These are phyloP conservation scores for Theonella swinhoei DNA, from an alignment of 37 sponge, comb jelly and placozoan species.

Conservation along the genomic window DNA sequence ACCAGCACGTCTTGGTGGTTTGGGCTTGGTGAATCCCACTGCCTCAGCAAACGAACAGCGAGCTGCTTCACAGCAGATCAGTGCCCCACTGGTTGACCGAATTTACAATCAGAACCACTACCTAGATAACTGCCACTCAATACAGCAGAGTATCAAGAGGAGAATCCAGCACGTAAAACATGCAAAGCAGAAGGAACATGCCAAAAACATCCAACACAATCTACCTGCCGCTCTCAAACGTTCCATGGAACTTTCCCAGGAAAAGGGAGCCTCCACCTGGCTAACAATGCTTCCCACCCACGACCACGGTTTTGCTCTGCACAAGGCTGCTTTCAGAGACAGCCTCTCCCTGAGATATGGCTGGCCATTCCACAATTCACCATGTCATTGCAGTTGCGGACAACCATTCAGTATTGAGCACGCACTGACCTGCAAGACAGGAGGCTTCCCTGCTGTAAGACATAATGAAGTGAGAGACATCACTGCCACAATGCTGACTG, in stretches of 20 bases:
- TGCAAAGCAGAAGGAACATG: background rate
- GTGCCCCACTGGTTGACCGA: conserved; percentile 25
- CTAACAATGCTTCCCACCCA: conserved; percentile 27
- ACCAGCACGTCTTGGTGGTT: conserved; percentile 20
- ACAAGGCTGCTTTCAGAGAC: conserved; percentile 29
- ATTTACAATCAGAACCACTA: conserved; percentile 12
- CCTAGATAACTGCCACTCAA: background rate
- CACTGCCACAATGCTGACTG: conserved; percentile 41
- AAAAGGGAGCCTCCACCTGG: conserved; percentile 38
- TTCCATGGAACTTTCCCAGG: conserved; percentile 18
- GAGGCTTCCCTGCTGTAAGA: conserved; percentile 29
- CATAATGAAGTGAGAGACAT: conserved; percentile 48
- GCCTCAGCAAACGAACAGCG: conserved; percentile 12
- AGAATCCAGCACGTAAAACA: conserved; percentile 1
- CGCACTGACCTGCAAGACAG: conserved; percentile 18
- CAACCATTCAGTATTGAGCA: conserved; percentile 12
- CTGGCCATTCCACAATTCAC: conserved; percentile 27
- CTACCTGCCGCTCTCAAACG: background rate
- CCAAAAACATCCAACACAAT: background rate
- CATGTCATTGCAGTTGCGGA: conserved; percentile 33
- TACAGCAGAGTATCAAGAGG: conserved; percentile 4
- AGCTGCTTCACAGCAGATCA: conserved; percentile 16
- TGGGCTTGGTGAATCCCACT: conserved; percentile 20
- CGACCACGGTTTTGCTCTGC: conserved; percentile 37
- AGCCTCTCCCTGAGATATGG: conserved; percentile 23